phyloP scores from a whole-genome alignment of 2,113 vertebrate species.

The sheep (Ovis aries) region DNA sequence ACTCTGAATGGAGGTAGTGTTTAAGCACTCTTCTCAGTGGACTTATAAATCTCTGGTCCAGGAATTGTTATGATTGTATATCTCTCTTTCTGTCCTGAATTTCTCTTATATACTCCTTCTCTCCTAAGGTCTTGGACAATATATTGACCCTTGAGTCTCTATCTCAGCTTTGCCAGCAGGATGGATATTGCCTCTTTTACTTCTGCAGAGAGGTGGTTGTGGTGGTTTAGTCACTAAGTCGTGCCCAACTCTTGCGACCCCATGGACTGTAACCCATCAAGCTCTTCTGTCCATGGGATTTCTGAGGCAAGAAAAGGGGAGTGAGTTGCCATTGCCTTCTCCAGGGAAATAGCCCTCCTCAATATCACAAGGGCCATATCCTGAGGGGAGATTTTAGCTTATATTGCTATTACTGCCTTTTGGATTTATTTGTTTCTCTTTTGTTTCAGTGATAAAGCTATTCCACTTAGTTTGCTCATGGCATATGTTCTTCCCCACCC shows the following conservation, averaged over 20 bases:
- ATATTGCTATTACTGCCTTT: not conserved
- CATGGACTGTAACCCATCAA: too few species aligned
- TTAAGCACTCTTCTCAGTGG: not conserved
- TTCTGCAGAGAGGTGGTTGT: not conserved
- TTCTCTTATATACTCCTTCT: not conserved
- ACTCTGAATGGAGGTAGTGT: not conserved
- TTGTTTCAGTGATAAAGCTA: not conserved
- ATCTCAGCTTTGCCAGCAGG: not conserved
- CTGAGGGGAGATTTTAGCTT: not conserved
- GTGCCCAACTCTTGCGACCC: too few species aligned
- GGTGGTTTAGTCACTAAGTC: too few species aligned
- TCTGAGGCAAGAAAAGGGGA: too few species aligned
- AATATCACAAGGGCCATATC: not conserved
- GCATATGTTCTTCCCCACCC: not conserved
- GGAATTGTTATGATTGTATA: not conserved
- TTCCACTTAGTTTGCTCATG: not conserved
- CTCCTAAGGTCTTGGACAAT: not conserved
- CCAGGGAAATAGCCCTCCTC: not conserved
- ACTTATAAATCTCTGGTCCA: not conserved
- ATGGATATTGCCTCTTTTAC: not conserved
- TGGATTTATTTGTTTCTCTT: not conserved
- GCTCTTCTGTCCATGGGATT: too few species aligned
- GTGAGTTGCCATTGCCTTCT: too few species aligned
- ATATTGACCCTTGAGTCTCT: not conserved
- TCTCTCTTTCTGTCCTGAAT: not conserved